Percentiles rank a stretch among this genome's conserved stretches.
These are phyloP conservation scores for Murina feae DNA, from an alignment of 2,113 vertebrate species.

Conservation along the genomic window DNA sequence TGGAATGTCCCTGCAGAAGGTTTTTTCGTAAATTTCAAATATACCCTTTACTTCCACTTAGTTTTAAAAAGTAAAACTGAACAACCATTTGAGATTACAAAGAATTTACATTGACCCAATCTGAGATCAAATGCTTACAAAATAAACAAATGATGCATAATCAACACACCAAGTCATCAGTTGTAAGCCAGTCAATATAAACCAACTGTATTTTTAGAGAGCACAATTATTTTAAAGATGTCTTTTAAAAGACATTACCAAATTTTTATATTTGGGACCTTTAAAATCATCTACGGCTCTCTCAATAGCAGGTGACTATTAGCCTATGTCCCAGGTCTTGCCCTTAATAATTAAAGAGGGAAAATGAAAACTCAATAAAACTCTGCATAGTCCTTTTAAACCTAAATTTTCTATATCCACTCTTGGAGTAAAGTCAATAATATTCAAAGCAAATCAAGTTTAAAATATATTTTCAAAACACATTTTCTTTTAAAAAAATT, in stretches of 20 bases:
- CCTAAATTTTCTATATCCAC: neutral
- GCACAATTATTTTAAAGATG: neutral
- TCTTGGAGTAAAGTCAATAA: neutral
- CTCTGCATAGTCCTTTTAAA: neutral
- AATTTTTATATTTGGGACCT: neutral
- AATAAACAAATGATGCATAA: neutral
- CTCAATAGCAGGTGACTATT: neutral
- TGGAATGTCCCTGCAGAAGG: neutral
- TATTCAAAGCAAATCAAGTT: conserved; percentile 38
- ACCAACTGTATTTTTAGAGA: neutral
- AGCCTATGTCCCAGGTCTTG: neutral
- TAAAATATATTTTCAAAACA: conserved; percentile 47
- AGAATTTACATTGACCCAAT: neutral
- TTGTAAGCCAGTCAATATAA: neutral
- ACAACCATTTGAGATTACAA: neutral
- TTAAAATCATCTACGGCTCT: neutral
- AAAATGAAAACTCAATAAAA: neutral
- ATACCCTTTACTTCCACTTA: neutral
- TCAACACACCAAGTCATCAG: neutral
- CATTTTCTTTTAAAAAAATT: neutral
- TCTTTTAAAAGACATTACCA: neutral
- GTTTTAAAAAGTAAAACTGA: conserved; percentile 16
- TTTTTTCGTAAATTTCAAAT: neutral
- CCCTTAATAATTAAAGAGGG: neutral
- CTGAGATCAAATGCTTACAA: neutral